phyloP scores from a whole-genome alignment of 1,140 invertebrate species.

The Caenorhabditis remanei region DNA sequence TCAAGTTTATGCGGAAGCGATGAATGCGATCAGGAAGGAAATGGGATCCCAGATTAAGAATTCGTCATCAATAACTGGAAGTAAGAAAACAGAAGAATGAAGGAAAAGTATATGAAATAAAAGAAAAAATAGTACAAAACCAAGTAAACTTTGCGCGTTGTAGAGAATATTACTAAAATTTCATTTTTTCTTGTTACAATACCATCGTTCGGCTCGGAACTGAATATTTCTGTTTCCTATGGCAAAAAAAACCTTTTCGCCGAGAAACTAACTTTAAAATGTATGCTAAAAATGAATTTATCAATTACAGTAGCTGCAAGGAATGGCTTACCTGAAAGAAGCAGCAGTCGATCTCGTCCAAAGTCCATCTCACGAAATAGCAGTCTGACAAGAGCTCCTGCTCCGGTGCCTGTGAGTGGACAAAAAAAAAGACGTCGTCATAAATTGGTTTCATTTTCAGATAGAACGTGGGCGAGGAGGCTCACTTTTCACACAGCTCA shows the following conservation, averaged over 20 bases:
- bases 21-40: slow-evolving; percentile 68
- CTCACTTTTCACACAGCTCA: slow-evolving; percentile 74
- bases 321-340: slow-evolving; percentile 43
- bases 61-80: slow-evolving; percentile 21
- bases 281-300: neutral
- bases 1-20: slow-evolving; percentile 72
- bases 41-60: slow-evolving; percentile 39
- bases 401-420: neutral
- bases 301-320: slow-evolving; percentile 3
- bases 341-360: slow-evolving; percentile 31
- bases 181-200: too few relatives aligned
- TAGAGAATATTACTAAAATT: too few relatives aligned
- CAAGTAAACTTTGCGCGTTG: too few relatives aligned
- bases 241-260: slow-evolving; percentile 48
- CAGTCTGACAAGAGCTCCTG: neutral
- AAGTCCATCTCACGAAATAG: slow-evolving; percentile 35
- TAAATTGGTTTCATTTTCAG: slow-evolving; percentile 53
- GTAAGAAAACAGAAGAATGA: slow-evolving; percentile 29
- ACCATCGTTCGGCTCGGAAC: too few relatives aligned
- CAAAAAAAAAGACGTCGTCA: neutral
- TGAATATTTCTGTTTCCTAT: neutral
- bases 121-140: neutral
- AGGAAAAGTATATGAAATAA: neutral
- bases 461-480: slow-evolving; percentile 44
- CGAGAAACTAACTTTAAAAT: too few relatives aligned